These are phyloP conservation scores for Formicarius rufipectus DNA, from an alignment of 2,113 vertebrate genomes.

Conservation along the genomic window DNA sequence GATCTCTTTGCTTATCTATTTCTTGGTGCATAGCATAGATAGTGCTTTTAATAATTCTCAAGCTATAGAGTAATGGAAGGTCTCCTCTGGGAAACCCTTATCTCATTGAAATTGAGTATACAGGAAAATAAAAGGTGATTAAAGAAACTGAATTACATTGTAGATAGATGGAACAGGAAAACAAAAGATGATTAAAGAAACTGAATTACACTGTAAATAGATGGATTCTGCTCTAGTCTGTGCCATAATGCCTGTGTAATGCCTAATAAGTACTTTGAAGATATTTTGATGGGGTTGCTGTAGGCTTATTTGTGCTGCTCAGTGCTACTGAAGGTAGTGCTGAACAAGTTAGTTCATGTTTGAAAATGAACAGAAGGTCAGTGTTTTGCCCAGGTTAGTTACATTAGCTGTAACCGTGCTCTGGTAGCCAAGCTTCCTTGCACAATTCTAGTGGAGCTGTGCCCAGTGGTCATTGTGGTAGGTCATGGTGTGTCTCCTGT, in stretches of 20 bases:
- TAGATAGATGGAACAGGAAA: background rate
- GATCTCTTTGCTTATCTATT: background rate
- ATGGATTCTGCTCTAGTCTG: background rate
- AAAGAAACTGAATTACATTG: background rate
- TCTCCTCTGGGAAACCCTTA: background rate
- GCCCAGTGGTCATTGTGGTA: background rate
- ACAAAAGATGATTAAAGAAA: background rate
- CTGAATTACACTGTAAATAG: background rate
- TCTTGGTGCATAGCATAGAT: background rate
- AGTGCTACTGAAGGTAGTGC: background rate
- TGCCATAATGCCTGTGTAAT: background rate
- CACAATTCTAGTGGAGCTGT: background rate
- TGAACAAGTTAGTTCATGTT: background rate
- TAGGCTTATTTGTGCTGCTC: background rate
- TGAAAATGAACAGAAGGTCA: background rate
- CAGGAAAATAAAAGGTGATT: background rate
- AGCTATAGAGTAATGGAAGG: background rate
- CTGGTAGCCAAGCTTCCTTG: background rate
- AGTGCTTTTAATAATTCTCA: background rate
- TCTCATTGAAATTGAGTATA: background rate
- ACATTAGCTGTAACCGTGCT: background rate
- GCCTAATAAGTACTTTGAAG: background rate
- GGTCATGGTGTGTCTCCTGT: background rate
- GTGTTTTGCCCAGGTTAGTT: background rate
- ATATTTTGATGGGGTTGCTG: background rate